A percentile compares a stretch with the other conserved stretches of the same genome.
Conservation (phyloP, 35 echinoderm and acorn worm genomes). For the Eucidaris tribuloides region DNA sequence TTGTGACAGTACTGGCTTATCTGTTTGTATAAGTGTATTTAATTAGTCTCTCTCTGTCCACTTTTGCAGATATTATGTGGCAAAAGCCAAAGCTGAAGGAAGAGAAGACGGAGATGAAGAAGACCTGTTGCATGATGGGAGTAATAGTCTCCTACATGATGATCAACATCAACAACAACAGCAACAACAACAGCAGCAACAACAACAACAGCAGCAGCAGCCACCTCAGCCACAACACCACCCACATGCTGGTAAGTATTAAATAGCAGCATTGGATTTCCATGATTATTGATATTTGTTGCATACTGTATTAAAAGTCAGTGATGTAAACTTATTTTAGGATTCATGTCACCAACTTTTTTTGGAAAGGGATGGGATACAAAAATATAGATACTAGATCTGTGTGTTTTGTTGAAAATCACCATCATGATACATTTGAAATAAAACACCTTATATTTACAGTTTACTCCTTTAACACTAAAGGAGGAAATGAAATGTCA, state of each 20-base stretch:
- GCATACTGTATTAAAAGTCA: not conserved
- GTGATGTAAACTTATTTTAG: too few species aligned
- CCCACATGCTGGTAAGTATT: slow-evolving; percentile 32
- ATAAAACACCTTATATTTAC: too few species aligned
- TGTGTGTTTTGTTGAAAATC: too few species aligned
- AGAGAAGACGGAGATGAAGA: slow-evolving; percentile 42
- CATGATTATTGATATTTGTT: not conserved
- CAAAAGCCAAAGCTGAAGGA: slow-evolving; percentile 69
- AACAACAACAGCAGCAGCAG: not conserved
- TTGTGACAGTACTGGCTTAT: not conserved
- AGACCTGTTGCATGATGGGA: not conserved
- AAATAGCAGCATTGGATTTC: not conserved
- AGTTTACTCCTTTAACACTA: too few species aligned
- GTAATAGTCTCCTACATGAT: slow-evolving; percentile 28
- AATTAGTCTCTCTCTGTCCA: not conserved
- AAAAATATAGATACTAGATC: too few species aligned
- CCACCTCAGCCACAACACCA: not conserved
- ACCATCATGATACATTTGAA: too few species aligned
- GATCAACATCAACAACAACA: slow-evolving; percentile 14
- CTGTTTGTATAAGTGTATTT: not conserved
- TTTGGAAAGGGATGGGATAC: too few species aligned
- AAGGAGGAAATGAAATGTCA: too few species aligned
- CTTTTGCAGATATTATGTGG: slow-evolving; percentile 79
- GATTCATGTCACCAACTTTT: too few species aligned
- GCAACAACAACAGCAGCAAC: not conserved